Percentiles rank a stretch among this genome's conserved stretches.
These are phyloP conservation scores for Neodontobutis hainanensis DNA, from an alignment of 2,113 vertebrate species.

Conservation along the genomic window DNA sequence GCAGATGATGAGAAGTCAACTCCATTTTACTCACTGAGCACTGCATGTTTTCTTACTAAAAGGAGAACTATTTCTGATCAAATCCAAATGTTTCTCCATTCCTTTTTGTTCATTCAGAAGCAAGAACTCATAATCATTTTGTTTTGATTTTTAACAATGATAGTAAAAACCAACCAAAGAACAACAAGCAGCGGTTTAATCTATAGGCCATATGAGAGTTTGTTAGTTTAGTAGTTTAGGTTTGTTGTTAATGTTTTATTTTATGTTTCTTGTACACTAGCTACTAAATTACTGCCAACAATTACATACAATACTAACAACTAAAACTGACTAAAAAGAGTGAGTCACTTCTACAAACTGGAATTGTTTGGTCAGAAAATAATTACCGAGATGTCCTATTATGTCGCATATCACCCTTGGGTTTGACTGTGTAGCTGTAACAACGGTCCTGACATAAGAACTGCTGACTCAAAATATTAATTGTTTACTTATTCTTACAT, in stretches of 20 bases:
- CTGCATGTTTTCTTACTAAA: conserved; percentile 63
- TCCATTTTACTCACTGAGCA: conserved; percentile 45
- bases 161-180: no score
- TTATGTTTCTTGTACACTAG: no score
- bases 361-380: no score
- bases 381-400: no score
- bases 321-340: no score
- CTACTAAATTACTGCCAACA: no score
- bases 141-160: not conserved
- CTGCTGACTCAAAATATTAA: conserved; percentile 4
- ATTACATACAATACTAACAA: no score
- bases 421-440: conserved; percentile 11
- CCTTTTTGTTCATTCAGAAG: not conserved
- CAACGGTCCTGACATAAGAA: conserved; percentile 32
- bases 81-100: not conserved
- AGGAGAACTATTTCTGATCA: not conserved
- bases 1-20: conserved; percentile 51
- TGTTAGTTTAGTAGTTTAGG: no score
- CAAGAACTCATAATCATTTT: not conserved
- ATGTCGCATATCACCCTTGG: not conserved
- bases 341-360: no score
- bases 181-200: not conserved
- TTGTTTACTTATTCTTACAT: conserved; percentile 14
- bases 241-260: no score
- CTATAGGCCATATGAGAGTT: no score